phyloP scores from a whole-genome alignment of 2,797 vertebrate genomes.

The Anniella stebbinsi region DNA sequence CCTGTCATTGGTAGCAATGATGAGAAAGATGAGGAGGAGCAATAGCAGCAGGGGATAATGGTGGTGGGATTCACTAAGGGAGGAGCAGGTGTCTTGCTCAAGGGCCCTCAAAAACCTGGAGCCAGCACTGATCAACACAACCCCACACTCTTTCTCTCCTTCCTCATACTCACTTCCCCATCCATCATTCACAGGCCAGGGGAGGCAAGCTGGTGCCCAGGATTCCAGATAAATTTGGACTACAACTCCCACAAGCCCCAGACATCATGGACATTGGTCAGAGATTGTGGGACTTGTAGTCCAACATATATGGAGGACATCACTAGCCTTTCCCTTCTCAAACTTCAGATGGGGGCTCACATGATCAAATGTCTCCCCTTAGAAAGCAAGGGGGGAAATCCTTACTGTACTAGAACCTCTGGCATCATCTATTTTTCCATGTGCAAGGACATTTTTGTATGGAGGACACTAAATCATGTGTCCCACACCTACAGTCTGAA shows the following conservation, averaged over 20 bases:
- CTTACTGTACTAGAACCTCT: background rate
- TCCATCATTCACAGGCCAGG: background rate
- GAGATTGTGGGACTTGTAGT: background rate
- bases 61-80: no score
- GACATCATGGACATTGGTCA: background rate
- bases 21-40: no score
- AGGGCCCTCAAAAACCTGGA: no score
- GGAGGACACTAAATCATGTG: background rate
- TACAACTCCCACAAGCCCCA: background rate
- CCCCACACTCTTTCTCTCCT: background rate
- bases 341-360: background rate
- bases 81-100: no score
- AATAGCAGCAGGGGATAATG: no score
- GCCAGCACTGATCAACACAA: background rate
- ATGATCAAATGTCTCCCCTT: background rate
- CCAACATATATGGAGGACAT: background rate
- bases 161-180: background rate
- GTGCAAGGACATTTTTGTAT: background rate
- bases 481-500: background rate
- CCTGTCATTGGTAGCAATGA: no score
- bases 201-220: background rate
- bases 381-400: background rate
- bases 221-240: background rate
- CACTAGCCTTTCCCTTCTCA: background rate
- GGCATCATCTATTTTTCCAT: background rate